Conservation (phyloP, 2,797 vertebrate species). For the Lepus townsendii region DNA sequence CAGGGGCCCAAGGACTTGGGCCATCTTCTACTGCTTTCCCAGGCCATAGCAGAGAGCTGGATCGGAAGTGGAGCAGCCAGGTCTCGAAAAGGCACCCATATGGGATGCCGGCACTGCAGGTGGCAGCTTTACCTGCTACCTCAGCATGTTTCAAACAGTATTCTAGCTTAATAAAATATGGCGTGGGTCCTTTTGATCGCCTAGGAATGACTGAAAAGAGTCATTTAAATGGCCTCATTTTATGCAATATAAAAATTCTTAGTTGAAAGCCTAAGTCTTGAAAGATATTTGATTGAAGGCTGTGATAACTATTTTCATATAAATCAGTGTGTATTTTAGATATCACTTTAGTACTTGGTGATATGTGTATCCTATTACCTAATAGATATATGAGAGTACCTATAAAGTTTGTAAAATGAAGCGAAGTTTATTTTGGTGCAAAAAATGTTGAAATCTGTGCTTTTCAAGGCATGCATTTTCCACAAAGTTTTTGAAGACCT, state of each 20-base stretch:
- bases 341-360: constrained; percentile 37
- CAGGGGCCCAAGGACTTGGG: no score
- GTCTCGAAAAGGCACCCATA: no score
- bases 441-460: no score
- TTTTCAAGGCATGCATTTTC: no score
- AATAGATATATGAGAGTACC: background rate
- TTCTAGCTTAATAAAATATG: constrained; percentile 8
- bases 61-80: no score
- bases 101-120: no score
- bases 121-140: no score
- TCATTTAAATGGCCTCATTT: constrained; percentile 59
- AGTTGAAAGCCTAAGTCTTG: constrained; percentile 21
- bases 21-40: no score
- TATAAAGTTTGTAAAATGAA: no score
- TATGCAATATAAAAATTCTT: constrained; percentile 6
- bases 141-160: constrained; percentile 4
- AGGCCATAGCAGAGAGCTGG: no score
- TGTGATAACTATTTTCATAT: constrained; percentile 30
- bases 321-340: constrained; percentile 27
- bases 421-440: no score
- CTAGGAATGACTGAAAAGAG: constrained; percentile 59
- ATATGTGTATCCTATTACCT: constrained; percentile 46
- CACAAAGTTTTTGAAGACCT: no score
- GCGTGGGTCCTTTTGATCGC: constrained; percentile 49
- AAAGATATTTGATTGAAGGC: constrained; percentile 26